A percentile compares a stretch with the other conserved stretches of the same genome.
Evolutionary conservation across 2,888 invertebrate species (phyloP).

Genomic region (Acleris emargana): DNA sequence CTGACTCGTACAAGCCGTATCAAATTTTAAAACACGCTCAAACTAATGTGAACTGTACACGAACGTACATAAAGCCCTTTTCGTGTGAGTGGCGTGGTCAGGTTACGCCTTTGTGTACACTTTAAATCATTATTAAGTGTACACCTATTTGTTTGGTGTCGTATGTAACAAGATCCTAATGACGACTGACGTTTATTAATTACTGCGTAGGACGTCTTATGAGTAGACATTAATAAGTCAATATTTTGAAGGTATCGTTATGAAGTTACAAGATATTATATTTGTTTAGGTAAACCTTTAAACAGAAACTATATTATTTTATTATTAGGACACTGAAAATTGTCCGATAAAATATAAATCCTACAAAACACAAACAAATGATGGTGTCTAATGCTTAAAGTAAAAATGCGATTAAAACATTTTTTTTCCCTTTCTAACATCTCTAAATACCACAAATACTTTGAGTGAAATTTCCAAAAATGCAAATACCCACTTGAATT

Average conservation of each 20-base stretch:
- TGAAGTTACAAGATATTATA: not conserved
- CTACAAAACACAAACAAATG: too few relatives aligned
- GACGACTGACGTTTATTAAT: constrained; percentile 77
- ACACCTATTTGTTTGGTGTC: constrained; percentile 81
- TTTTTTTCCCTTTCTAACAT: too few relatives aligned
- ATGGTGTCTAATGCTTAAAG: too few relatives aligned
- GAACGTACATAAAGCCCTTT: constrained; percentile 42
- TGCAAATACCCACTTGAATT: too few relatives aligned
- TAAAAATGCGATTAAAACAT: too few relatives aligned
- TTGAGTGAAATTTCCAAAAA: too few relatives aligned
- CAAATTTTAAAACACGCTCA: constrained; percentile 66
- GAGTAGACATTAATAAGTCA: constrained; percentile 2
- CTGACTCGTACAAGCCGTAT: constrained; percentile 74
- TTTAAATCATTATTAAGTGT: constrained; percentile 77
- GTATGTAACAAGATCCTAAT: constrained; percentile 79
- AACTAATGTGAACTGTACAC: constrained; percentile 46
- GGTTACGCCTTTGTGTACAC: constrained; percentile 56
- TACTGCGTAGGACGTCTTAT: constrained; percentile 44
- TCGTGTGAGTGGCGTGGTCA: constrained; percentile 28
- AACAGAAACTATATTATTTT: too few relatives aligned
- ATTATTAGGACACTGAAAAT: too few relatives aligned
- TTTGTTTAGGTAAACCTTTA: too few relatives aligned
- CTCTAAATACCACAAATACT: too few relatives aligned
- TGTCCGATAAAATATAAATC: too few relatives aligned
- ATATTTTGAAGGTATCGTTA: not conserved